These are phyloP conservation scores for Thymelicus lineola DNA, from an alignment of 2,888 invertebrate species.

Conservation along the genomic window DNA sequence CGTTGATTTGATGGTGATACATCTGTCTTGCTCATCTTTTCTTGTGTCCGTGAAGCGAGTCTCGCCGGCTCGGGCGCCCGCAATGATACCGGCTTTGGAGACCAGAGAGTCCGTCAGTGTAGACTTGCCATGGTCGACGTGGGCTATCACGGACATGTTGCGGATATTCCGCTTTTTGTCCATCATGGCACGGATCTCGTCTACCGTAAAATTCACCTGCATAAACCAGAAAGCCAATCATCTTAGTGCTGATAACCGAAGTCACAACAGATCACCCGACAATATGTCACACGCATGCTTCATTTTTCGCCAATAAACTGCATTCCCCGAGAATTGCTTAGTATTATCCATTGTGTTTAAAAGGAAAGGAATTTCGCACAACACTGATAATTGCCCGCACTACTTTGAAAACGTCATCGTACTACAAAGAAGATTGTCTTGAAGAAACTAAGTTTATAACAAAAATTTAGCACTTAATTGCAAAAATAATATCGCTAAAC, in stretches of 20 bases:
- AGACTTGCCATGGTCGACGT: constrained; percentile 99
- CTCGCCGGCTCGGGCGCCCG: constrained; percentile 99
- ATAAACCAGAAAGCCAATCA: constrained; percentile 70
- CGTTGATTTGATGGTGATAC: constrained; percentile 99
- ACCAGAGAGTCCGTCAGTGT: constrained; percentile 99
- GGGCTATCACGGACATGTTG: constrained; percentile 99
- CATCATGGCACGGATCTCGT: constrained; percentile 99
- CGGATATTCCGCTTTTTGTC: constrained; percentile 99
- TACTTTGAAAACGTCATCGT: constrained; percentile 77
- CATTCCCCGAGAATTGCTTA: not conserved
- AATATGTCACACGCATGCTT: constrained; percentile 64
- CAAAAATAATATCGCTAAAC: constrained; percentile 66
- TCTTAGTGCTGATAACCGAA: constrained; percentile 55
- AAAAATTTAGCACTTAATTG: constrained; percentile 51
- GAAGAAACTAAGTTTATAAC: constrained; percentile 55
- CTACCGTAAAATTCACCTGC: constrained; percentile 99
- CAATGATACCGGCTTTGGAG: constrained; percentile 99
- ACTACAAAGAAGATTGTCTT: constrained; percentile 68
- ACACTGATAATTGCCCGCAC: constrained; percentile 62
- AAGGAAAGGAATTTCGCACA: constrained; percentile 39
- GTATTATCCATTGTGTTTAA: not conserved
- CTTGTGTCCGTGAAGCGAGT: constrained; percentile 99
- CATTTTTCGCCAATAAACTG: constrained; percentile 47
- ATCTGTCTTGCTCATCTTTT: constrained; percentile 99
- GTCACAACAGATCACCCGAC: constrained; percentile 57